These are phyloP conservation scores for Acanthosoma haemorrhoidale DNA, from an alignment of 2,888 invertebrate genomes.

Conservation along the genomic window DNA sequence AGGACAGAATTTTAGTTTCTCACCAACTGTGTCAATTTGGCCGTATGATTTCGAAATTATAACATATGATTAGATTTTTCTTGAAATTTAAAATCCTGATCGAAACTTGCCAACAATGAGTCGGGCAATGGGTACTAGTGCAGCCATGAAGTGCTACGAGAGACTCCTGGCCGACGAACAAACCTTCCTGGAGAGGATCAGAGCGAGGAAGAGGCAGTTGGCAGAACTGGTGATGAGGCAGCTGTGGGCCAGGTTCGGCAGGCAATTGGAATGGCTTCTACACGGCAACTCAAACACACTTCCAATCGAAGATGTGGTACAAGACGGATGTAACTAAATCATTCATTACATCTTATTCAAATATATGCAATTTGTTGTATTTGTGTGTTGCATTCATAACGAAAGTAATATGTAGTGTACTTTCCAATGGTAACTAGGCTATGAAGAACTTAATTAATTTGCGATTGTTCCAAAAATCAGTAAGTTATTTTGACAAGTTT, in stretches of 20 bases:
- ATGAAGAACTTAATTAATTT: too few species aligned
- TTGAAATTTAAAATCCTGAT: too few species aligned
- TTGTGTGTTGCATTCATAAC: not conserved
- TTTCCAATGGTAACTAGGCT: too few species aligned
- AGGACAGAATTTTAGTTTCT: too few species aligned
- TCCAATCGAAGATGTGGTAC: not conserved
- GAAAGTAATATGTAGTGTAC: too few species aligned
- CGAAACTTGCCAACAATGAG: too few species aligned
- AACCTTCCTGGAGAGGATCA: not conserved
- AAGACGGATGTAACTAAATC: not conserved
- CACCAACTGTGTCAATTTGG: too few species aligned
- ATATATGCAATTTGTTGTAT: not conserved
- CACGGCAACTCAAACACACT: not conserved
- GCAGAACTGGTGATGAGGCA: not conserved
- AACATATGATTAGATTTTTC: too few species aligned
- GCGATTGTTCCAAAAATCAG: too few species aligned
- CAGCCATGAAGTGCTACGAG: not conserved
- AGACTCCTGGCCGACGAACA: not conserved
- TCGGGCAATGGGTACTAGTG: too few species aligned
- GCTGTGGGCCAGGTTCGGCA: not conserved
- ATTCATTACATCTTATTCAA: not conserved
- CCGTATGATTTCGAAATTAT: too few species aligned
- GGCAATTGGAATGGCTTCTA: not conserved
- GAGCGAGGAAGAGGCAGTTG: not conserved
- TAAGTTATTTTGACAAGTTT: not conserved